phyloP scores from a whole-genome alignment of 2,888 invertebrate genomes.

The Acanthosepion pharaonis region DNA sequence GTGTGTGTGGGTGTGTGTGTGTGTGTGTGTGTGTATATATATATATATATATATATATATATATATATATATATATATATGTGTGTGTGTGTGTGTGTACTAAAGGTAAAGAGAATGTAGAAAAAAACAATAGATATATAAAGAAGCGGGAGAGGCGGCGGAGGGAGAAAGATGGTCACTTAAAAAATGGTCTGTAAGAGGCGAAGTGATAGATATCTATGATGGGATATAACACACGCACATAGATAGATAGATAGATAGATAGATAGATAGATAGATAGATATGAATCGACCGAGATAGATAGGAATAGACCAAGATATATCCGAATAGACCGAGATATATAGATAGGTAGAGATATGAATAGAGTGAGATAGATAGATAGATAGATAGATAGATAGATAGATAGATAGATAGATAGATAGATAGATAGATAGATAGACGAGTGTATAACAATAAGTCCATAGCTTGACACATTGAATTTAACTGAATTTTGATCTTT shows the following conservation, averaged over 20 bases:
- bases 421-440: neutral
- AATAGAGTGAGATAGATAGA: neutral
- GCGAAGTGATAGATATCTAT: too few relatives aligned
- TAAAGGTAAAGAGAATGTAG: too few relatives aligned
- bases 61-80: too few relatives aligned
- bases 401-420: neutral
- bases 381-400: neutral
- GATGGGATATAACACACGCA: neutral
- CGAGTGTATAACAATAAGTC: neutral
- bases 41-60: too few relatives aligned
- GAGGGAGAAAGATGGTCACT: too few relatives aligned
- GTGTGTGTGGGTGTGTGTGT: too few relatives aligned
- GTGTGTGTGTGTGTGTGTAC: too few relatives aligned
- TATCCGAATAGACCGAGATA: neutral
- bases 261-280: conserved; percentile 36
- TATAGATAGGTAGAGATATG: neutral
- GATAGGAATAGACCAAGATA: neutral
- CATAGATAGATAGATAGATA: conserved; percentile 37
- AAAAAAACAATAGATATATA: too few relatives aligned
- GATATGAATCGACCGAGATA: neutral
- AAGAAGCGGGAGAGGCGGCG: too few relatives aligned
- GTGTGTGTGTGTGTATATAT: too few relatives aligned
- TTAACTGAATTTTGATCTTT: too few relatives aligned
- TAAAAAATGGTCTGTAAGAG: too few relatives aligned
- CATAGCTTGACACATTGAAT: neutral